phyloP scores from a whole-genome alignment of 2,113 vertebrate genomes.

The Chaetodon auriga region DNA sequence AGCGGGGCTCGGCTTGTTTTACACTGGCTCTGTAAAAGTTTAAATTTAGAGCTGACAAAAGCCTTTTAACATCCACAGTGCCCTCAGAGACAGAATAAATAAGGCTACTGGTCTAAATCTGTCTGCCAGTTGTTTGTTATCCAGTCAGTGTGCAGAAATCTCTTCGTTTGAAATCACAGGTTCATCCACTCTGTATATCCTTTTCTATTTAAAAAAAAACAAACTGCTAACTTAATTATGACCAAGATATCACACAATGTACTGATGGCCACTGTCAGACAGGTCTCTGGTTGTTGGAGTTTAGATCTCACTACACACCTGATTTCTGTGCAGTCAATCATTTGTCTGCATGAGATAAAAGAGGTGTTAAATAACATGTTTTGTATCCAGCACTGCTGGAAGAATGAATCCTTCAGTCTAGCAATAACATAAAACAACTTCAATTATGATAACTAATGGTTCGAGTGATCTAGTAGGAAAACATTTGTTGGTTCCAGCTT shows the following conservation, averaged over 20 bases:
- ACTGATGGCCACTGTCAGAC: too few species aligned
- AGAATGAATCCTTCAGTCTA: neutral
- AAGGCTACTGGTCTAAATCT: conserved; percentile 22
- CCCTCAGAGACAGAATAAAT: conserved; percentile 26
- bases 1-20: conserved; percentile 44
- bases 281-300: neutral
- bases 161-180: neutral
- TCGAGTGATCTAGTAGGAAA: too few species aligned
- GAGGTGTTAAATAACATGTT: neutral
- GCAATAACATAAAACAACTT: neutral
- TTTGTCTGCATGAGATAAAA: neutral
- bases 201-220: neutral
- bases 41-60: conserved; percentile 64
- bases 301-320: neutral
- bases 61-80: conserved; percentile 27
- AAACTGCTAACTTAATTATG: neutral
- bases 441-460: too few species aligned
- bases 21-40: conserved; percentile 44
- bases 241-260: neutral
- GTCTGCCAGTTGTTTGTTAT: conserved; percentile 41
- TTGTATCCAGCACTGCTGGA: neutral
- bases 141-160: neutral
- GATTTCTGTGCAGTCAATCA: neutral
- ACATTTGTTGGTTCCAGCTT: too few species aligned
- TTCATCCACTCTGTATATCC: neutral